Conservation (phyloP, 2,797 vertebrate genomes). For the Onychomys torridus region DNA sequence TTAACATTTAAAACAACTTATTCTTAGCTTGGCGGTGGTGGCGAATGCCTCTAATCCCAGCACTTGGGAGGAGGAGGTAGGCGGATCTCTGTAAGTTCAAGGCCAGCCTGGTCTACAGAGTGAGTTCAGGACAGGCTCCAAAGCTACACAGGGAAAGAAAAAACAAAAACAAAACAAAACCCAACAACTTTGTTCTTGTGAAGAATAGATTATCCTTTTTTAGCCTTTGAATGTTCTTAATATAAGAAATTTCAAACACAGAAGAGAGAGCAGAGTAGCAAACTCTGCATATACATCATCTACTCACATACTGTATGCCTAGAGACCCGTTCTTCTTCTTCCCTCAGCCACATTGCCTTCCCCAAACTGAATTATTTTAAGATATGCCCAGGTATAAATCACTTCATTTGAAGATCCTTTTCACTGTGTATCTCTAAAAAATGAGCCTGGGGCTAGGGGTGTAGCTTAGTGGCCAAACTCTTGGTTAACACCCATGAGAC, state of each 20-base stretch:
- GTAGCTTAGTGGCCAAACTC: neutral
- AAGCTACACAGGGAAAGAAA: too few relatives aligned
- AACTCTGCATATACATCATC: neutral
- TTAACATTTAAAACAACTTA: slow-evolving; percentile 6
- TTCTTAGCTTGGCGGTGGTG: too few relatives aligned
- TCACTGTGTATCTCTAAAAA: slow-evolving; percentile 19
- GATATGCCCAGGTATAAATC: neutral
- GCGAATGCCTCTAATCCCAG: too few relatives aligned
- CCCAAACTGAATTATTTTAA: slow-evolving; percentile 25
- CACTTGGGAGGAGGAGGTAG: too few relatives aligned
- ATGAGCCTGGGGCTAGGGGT: neutral
- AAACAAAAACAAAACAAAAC: too few relatives aligned
- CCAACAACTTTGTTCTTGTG: neutral
- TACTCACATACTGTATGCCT: neutral
- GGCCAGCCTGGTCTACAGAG: too few relatives aligned
- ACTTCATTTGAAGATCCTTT: slow-evolving; percentile 34
- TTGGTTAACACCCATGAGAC: neutral
- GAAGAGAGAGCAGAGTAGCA: neutral
- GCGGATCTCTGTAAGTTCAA: too few relatives aligned
- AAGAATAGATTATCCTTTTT: slow-evolving; percentile 9
- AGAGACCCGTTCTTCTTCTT: neutral
- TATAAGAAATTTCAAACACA: neutral
- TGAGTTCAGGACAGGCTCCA: too few relatives aligned
- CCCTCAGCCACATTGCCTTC: neutral
- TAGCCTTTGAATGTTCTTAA: slow-evolving; percentile 8